A percentile compares a stretch with the other conserved stretches of the same genome.
Evolutionary conservation across 1,140 invertebrate genomes (phyloP).

Genomic region (Cyphomyrmex costatus): DNA sequence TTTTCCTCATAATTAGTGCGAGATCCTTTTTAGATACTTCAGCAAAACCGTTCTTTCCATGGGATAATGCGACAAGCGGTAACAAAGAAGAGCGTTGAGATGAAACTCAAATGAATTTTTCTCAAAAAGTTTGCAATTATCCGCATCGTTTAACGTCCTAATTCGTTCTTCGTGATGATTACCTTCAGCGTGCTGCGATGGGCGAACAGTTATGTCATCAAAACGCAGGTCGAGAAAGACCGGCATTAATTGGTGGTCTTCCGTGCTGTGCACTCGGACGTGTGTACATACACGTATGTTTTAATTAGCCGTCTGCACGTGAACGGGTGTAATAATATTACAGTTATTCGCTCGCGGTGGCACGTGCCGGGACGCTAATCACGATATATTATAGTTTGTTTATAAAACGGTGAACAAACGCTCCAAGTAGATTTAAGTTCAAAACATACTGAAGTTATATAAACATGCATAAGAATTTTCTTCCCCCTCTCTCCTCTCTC

Average conservation of each 20-base stretch:
- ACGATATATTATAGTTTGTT: neutral
- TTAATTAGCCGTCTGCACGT: conserved; percentile 68
- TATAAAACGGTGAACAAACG: neutral
- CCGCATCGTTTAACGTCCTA: conserved; percentile 28
- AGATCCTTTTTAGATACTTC: no score
- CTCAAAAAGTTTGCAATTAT: conserved; percentile 19
- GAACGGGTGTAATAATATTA: conserved; percentile 62
- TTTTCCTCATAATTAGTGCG: no score
- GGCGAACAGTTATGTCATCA: conserved; percentile 63
- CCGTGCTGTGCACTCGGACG: conserved; percentile 6
- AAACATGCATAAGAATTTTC: neutral
- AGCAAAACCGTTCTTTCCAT: no score
- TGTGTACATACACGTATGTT: conserved; percentile 43
- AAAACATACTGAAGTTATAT: no score
- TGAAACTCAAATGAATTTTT: conserved; percentile 14
- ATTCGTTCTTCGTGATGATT: conserved; percentile 9
- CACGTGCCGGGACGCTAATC: conserved; percentile 57
- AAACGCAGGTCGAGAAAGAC: conserved; percentile 37
- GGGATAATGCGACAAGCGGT: neutral
- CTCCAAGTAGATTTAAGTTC: neutral
- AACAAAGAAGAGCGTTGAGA: conserved; percentile 18
- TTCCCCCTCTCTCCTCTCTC: neutral
- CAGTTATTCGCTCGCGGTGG: conserved; percentile 65
- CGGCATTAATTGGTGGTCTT: conserved; percentile 54
- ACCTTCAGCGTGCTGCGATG: neutral